phyloP scores from a whole-genome alignment of 2,797 vertebrate species.

The Neopelma chrysocephalum region DNA sequence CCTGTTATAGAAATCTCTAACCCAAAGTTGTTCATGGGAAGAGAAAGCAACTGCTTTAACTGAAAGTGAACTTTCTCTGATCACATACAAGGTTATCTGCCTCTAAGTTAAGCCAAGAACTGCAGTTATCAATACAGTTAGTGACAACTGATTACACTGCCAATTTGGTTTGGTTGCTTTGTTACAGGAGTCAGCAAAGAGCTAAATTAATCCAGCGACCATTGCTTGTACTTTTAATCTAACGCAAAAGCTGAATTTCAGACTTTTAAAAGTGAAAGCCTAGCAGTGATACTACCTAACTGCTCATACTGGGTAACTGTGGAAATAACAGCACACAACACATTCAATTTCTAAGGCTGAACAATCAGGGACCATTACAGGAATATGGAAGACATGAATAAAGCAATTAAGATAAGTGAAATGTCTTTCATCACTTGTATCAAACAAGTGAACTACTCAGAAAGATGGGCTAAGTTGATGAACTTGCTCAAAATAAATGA shows the following conservation, averaged over 20 bases:
- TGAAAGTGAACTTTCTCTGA: background rate
- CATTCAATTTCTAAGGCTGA: conserved; percentile 18
- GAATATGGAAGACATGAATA: conserved; percentile 27
- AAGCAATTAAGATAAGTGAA: conserved; percentile 67
- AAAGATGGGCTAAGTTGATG: conserved; percentile 44
- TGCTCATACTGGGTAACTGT: background rate
- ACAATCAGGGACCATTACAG: conserved; percentile 25
- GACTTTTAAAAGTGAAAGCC: background rate
- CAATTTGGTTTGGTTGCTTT: background rate
- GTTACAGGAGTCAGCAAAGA: background rate
- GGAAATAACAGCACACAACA: background rate
- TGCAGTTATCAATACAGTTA: background rate
- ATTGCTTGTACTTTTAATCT: background rate
- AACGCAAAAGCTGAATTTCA: conserved; percentile 6
- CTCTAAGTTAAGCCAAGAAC: background rate
- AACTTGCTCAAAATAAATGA: conserved; percentile 60
- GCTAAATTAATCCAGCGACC: background rate
- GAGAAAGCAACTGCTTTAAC: background rate
- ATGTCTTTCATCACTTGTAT: conserved; percentile 50
- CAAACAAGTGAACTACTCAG: conserved; percentile 41
- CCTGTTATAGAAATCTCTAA: background rate
- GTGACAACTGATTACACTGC: background rate
- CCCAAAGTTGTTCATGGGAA: background rate
- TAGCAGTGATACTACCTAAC: background rate
- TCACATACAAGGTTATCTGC: background rate